Conservation (phyloP, 2,888 invertebrate genomes). For the Drosophila pseudotakahashii region DNA sequence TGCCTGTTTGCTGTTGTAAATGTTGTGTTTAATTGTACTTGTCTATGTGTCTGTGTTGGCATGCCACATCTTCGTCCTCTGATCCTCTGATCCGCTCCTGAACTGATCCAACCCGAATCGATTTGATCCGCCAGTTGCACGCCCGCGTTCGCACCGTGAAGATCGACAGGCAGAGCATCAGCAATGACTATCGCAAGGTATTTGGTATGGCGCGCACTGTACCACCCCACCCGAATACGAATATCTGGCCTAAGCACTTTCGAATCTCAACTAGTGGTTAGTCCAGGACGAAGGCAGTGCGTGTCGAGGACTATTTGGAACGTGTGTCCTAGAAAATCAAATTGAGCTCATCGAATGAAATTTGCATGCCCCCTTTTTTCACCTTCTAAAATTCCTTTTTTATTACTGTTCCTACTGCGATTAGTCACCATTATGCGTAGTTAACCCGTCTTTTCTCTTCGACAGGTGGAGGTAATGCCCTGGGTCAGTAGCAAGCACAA, state of each 20-base stretch:
- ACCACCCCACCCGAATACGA: slow-evolving; percentile 3
- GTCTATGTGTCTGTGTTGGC: slow-evolving; percentile 49
- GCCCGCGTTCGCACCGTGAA: slow-evolving; percentile 55
- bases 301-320: no score
- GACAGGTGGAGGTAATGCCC: slow-evolving; percentile 93
- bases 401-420: slow-evolving; percentile 20
- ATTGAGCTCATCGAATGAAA: slow-evolving; percentile 39
- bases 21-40: slow-evolving; percentile 39
- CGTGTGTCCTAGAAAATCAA: slow-evolving; percentile 11
- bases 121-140: slow-evolving; percentile 56
- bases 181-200: slow-evolving; percentile 70
- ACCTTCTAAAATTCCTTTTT: slow-evolving; percentile 13
- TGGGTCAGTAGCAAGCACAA: slow-evolving; percentile 99
- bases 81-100: slow-evolving; percentile 4
- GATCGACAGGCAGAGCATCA: slow-evolving; percentile 62
- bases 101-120: neutral
- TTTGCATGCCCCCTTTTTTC: slow-evolving; percentile 53
- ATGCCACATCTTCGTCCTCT: slow-evolving; percentile 40
- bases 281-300: slow-evolving; percentile 6
- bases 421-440: neutral
- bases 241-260: slow-evolving; percentile 4
- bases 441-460: slow-evolving; percentile 3
- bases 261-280: slow-evolving; percentile 16
- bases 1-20: slow-evolving; percentile 27
- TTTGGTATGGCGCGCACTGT: slow-evolving; percentile 34